Evolutionary conservation across 2,888 invertebrate species (phyloP), one percentile per base, ranked within the genome.

Genomic region (Frankliniella intonsa): DNA sequence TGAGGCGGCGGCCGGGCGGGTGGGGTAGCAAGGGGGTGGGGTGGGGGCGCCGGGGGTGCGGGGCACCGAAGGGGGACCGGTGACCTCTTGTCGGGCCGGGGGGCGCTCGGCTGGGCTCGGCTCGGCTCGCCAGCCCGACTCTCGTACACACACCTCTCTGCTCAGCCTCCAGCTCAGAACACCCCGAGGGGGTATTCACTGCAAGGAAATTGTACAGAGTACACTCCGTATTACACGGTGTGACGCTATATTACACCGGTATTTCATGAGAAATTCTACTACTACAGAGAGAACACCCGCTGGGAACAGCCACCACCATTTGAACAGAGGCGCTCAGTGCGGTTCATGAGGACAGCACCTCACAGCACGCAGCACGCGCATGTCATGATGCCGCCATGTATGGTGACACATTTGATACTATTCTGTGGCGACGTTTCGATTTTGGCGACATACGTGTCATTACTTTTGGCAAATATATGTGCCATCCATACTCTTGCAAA

Each of bases 1-100:
- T 0, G 69, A 22, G 22, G 69, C 69, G 22, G 69, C 69, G 3
- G 22, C n/a, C 69, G 11, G 69, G 10, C 12, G 69, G 10, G 22
- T 22, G 69, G 25, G 69, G 69, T 38, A 38, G 38, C 38, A n/a
- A 9, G 69, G 69, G 3, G 0, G 65, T 2, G 5, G 69, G n/a
- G 69, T n/a, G 69, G 22, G 25, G 25, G 22, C 22, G 69, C 12
- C 1, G 25, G 69, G 10, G 8, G 69, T 25, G 25, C 22, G 25
- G 69, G 69, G 69, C 69, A 12, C 11, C 22, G 22, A 22, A 69
- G 69, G 69, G 69, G 25, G 69, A 76, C 69, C 69, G 69, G 69
- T 76, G 69, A 76, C 69, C 69, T 76, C 69, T 22, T 22, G 69
- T 22, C 8, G 69, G 69, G 25, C 22, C 69, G 25, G 69, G 69